Percentiles rank a stretch among this genome's conserved stretches.
Evolutionary conservation across 2,888 invertebrate species (phyloP).

Genomic region (Lasioglossum vierecki): DNA sequence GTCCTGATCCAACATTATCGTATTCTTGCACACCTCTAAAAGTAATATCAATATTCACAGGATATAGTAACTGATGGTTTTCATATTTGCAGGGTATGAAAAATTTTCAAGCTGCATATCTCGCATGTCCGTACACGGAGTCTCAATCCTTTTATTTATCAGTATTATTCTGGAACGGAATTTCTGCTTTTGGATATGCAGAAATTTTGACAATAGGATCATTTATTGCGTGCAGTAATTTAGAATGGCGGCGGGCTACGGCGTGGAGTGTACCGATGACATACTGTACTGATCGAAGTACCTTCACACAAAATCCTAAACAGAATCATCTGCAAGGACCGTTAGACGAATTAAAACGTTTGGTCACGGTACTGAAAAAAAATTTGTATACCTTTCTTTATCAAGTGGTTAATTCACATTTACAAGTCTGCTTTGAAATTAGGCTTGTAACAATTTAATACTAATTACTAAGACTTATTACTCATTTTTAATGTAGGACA

Average conservation of each 20-base stretch:
- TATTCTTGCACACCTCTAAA: not conserved
- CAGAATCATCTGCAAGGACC: constrained; percentile 84
- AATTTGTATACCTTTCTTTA: not conserved
- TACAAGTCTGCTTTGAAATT: not conserved
- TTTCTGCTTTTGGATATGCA: constrained; percentile 84
- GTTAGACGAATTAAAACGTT: constrained; percentile 84
- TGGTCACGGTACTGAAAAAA: constrained; percentile 72
- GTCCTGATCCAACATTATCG: not conserved
- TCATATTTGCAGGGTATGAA: constrained; percentile 79
- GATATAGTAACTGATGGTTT: not conserved
- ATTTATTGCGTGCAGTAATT: constrained; percentile 87
- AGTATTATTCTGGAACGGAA: constrained; percentile 83
- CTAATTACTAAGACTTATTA: not conserved
- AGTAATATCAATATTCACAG: not conserved
- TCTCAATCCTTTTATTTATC: constrained; percentile 81
- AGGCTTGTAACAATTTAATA: not conserved
- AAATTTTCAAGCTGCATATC: constrained; percentile 79
- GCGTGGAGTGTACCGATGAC: constrained; percentile 86
- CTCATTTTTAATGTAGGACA: constrained; percentile 67
- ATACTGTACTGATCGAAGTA: constrained; percentile 87
- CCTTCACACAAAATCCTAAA: constrained; percentile 87
- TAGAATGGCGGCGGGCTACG: constrained; percentile 86
- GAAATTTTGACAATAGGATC: constrained; percentile 87
- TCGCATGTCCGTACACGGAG: constrained; percentile 73
- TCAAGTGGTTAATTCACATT: too few relatives aligned